These are phyloP conservation scores for Sphenopsis melanotis DNA, from an alignment of 2,797 vertebrate species.

Conservation along the genomic window DNA sequence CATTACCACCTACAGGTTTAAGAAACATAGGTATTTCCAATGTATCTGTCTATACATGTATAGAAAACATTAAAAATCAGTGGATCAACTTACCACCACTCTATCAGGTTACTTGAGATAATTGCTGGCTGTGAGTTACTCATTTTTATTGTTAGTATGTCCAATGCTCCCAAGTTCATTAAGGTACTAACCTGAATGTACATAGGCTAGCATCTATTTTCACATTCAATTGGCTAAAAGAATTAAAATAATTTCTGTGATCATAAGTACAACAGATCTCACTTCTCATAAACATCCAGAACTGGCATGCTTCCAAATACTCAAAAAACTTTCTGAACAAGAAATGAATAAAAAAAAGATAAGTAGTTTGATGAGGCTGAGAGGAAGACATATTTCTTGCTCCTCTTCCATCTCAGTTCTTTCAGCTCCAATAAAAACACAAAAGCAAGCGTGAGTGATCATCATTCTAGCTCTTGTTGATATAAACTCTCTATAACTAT, in stretches of 20 bases:
- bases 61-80: not conserved
- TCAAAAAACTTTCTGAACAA: not conserved
- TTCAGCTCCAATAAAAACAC: not conserved
- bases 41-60: not conserved
- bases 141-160: not conserved
- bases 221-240: conserved; percentile 13
- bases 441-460: not conserved
- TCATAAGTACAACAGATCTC: not conserved
- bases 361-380: not conserved
- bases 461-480: not conserved
- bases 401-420: not conserved
- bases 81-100: not conserved
- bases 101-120: not conserved
- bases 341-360: not conserved
- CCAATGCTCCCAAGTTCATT: not conserved
- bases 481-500: not conserved
- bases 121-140: not conserved
- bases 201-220: not conserved
- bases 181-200: not conserved
- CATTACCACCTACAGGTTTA: not conserved
- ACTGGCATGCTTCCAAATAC: not conserved
- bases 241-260: not conserved
- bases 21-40: not conserved
- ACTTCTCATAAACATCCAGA: not conserved
- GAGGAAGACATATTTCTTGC: not conserved